These are phyloP conservation scores for Trichechus manatus DNA, from an alignment of 2,113 vertebrate species.

Conservation along the genomic window DNA sequence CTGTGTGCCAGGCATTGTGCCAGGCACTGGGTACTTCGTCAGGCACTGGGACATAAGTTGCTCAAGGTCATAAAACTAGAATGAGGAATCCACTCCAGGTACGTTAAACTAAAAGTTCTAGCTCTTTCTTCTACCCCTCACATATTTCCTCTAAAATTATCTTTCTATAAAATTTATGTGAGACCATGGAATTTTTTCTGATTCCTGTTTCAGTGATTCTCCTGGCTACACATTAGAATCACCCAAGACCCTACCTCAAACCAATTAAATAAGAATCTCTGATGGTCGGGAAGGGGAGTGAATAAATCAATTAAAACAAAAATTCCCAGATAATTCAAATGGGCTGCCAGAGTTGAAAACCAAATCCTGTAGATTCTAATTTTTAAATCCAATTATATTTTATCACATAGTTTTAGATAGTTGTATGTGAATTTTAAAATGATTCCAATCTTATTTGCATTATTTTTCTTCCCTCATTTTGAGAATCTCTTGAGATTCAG, in stretches of 20 bases:
- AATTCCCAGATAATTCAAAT: not conserved
- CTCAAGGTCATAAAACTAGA: not conserved
- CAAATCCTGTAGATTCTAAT: constrained; percentile 8
- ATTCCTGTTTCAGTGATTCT: not conserved
- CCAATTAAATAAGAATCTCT: not conserved
- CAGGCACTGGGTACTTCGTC: not conserved
- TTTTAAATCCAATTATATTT: constrained; percentile 28
- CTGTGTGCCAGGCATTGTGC: not conserved
- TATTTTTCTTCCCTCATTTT: not conserved
- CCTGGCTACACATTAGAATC: not conserved
- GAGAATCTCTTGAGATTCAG: not conserved
- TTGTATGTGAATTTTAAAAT: constrained; percentile 31
- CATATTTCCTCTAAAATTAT: constrained; percentile 26
- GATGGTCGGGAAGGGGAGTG: too few species aligned
- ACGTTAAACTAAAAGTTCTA: not conserved
- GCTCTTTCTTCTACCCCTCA: not conserved
- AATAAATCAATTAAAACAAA: not conserved
- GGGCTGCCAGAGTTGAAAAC: not conserved
- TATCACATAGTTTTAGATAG: constrained; percentile 32
- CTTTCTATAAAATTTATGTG: not conserved
- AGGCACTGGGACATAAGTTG: not conserved
- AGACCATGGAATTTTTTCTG: not conserved
- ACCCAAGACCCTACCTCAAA: not conserved
- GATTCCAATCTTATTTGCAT: constrained; percentile 2
- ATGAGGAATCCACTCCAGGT: not conserved